Conservation (phyloP, 2,113 vertebrate species). For the Acrocephalus arundinaceus region DNA sequence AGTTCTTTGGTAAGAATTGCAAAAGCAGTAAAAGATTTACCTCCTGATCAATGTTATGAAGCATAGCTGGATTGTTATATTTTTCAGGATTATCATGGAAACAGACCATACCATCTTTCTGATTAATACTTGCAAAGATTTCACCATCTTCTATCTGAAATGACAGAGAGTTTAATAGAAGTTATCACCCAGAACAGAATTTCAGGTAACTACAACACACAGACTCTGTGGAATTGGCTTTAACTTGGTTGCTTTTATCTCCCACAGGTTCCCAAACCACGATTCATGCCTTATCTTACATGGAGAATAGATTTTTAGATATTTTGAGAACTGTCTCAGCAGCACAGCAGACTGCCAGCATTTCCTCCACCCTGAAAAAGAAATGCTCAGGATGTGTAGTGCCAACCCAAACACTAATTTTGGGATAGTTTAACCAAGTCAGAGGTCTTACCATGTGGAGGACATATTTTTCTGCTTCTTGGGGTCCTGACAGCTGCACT, state of each 20-base stretch:
- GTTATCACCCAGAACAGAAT: not conserved
- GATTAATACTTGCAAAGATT: slow-evolving; percentile 99
- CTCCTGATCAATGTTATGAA: slow-evolving; percentile 99
- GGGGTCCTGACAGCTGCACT: slow-evolving; percentile 93
- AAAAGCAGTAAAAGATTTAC: slow-evolving; percentile 66
- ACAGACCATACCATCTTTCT: slow-evolving; percentile 99
- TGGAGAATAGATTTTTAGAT: not conserved
- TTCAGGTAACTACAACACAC: not conserved
- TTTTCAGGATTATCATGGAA: slow-evolving; percentile 99
- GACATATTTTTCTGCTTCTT: slow-evolving; percentile 98
- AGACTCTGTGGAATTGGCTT: not conserved
- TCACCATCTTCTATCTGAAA: slow-evolving; percentile 97
- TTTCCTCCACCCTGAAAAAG: not conserved
- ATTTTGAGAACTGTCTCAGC: not conserved
- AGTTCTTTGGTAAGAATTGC: not conserved
- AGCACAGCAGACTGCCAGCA: not conserved
- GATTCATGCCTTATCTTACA: not conserved
- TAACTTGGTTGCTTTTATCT: not conserved
- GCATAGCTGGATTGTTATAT: slow-evolving; percentile 99
- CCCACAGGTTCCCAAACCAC: not conserved
- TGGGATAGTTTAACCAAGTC: not conserved
- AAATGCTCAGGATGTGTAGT: not conserved
- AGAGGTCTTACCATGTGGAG: slow-evolving; percentile 91
- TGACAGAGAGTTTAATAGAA: not conserved
- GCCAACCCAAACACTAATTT: not conserved